A percentile compares a stretch with the other conserved stretches of the same genome.
These are phyloP conservation scores for Odontamblyopus lacepedii DNA, from an alignment of 2,797 vertebrate species.

Conservation along the genomic window DNA sequence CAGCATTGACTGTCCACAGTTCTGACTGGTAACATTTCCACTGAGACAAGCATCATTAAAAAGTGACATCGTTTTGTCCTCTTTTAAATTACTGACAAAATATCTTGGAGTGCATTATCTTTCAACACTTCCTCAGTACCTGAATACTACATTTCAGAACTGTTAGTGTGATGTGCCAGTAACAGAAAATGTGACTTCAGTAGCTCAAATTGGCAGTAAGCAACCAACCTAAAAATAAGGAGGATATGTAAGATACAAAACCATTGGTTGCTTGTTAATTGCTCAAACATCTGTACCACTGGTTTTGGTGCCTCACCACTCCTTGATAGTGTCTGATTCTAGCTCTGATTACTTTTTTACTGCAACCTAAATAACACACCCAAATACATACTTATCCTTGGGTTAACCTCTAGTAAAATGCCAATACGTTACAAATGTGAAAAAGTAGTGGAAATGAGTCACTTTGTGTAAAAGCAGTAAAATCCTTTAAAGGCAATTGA, in stretches of 20 bases:
- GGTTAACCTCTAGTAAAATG: not conserved
- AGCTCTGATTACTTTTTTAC: conserved; percentile 11
- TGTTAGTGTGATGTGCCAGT: not conserved
- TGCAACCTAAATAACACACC: not conserved
- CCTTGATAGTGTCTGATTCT: not conserved
- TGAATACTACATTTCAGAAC: not conserved
- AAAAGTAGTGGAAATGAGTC: not conserved
- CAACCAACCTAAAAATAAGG: not conserved
- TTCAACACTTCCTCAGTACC: not conserved
- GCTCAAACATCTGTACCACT: not conserved
- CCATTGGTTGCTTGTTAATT: not conserved
- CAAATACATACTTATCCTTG: not conserved
- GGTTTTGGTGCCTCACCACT: not conserved
- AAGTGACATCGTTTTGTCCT: not conserved
- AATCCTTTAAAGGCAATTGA: conserved; percentile 13
- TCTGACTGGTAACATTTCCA: too few relatives aligned
- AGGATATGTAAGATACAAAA: not conserved
- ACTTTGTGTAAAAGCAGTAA: conserved; percentile 7
- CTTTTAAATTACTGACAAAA: not conserved
- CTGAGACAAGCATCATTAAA: not conserved
- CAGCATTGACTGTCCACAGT: too few relatives aligned
- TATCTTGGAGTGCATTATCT: not conserved
- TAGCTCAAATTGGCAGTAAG: not conserved
- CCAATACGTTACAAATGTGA: not conserved
- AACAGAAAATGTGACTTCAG: not conserved